Base-by-base conservation (phyloP, 1,140 invertebrate species). In the Bilobella aurantiaca region DNA sequence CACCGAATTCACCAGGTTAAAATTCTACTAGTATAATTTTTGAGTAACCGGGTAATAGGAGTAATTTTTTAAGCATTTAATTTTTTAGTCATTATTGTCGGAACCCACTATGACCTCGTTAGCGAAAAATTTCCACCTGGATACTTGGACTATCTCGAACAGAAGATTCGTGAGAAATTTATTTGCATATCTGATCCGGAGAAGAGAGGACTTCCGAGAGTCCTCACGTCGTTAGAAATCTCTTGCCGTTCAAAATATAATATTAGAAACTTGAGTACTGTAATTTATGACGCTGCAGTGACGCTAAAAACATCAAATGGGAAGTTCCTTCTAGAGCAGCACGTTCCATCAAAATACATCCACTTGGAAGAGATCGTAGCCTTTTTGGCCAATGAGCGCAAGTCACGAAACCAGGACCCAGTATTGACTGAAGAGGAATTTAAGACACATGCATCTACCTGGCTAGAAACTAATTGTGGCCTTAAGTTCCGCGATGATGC, bases 171-270 rank as follows among this genome's bases (percentile, higher is more conserved):
- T 1, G 89, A 93, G 64, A 76, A 75, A 73, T 97, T 97, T 72
- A 92, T 97, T 65, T 91, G 90, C 56, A 86, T 96, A 2, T 87
- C 91, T 0, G 96, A 98, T 79, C 91, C 94, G 0, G 94, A 98
- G 75, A 98, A 98, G 77, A 87, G 90, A 74, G 96, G 96, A 0
- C 77, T 98, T 18, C 96, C 96, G 0, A 82, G 91, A 57, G 93
- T 99, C 0, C 81, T 96, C 67, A 92, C 94, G 75, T 91, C 91
- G 0, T 87, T 98, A 27, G 94, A 97, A 66, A 67, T 73, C 31
- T 70, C 71, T n/a, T 90, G 88, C 72, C 95, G 90, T 75, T 94
- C 90, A 0, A 81, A 88, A 2, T 89, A 95, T 75, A 97, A 98
- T 76, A 89, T 98, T 32, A 87, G 89, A 67, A 83, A 91, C 58